Percentiles rank a stretch among this genome's conserved stretches.
Evolutionary conservation across 1,140 invertebrate genomes (phyloP).

Genomic region (Drosophila tristis): DNA sequence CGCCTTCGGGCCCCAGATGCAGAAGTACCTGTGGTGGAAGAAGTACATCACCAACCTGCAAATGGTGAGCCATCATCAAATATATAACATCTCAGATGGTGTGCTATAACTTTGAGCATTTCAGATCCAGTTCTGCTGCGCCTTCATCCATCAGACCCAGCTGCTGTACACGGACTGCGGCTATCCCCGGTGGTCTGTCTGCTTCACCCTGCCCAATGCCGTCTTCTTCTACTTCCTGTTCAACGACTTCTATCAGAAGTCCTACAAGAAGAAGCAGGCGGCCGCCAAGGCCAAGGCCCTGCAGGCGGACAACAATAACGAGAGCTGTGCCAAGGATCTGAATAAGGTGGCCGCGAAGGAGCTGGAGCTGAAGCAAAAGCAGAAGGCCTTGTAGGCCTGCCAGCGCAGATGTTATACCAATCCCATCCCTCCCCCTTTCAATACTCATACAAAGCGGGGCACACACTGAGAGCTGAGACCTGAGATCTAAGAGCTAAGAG

Average conservation of each 20-base stretch:
- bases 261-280: slow-evolving; percentile 85
- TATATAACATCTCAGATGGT: background rate
- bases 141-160: slow-evolving; percentile 92
- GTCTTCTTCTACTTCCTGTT: slow-evolving; percentile 93
- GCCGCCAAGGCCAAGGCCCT: slow-evolving; percentile 52
- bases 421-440: slow-evolving; percentile 24
- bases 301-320: slow-evolving; percentile 70
- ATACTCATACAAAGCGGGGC: slow-evolving; percentile 70
- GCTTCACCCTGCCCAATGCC: slow-evolving; percentile 91
- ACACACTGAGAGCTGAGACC: slow-evolving; percentile 35
- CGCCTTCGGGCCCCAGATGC: slow-evolving; percentile 89
- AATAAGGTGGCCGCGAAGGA: slow-evolving; percentile 52
- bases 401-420: no score
- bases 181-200: slow-evolving; percentile 90
- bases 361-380: slow-evolving; percentile 36
- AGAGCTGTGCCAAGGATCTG: slow-evolving; percentile 71
- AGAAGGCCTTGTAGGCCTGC: slow-evolving; percentile 68
- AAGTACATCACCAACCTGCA: slow-evolving; percentile 92
- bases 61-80: slow-evolving; percentile 87
- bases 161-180: slow-evolving; percentile 93
- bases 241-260: slow-evolving; percentile 91
- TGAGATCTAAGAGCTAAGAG: background rate
- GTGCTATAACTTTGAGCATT: background rate
- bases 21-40: slow-evolving; percentile 93
- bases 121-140: slow-evolving; percentile 91